phyloP scores from a whole-genome alignment of 2,797 vertebrate species.

The Characodon lateralis region DNA sequence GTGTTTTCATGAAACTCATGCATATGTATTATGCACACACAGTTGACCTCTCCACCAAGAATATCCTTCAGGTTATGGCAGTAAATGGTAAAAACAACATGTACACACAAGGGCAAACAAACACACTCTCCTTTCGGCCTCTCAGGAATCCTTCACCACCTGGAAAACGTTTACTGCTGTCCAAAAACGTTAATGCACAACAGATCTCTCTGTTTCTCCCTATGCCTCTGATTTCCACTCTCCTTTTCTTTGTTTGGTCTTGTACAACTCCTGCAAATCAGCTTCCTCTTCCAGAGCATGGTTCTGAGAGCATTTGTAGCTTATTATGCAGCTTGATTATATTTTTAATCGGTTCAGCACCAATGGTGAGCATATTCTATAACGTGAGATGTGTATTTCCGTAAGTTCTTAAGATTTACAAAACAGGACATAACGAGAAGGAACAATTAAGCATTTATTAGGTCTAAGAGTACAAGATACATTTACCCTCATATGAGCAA shows the following conservation, averaged over 20 bases:
- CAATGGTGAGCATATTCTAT: slow-evolving; percentile 14
- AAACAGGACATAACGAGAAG: neutral
- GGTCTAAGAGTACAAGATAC: neutral
- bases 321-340: slow-evolving; percentile 50
- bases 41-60: slow-evolving; percentile 33
- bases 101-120: slow-evolving; percentile 32
- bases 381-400: slow-evolving; percentile 25
- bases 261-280: slow-evolving; percentile 76
- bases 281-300: slow-evolving; percentile 65
- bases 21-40: slow-evolving; percentile 9
- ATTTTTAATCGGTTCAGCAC: slow-evolving; percentile 28
- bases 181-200: slow-evolving; percentile 73
- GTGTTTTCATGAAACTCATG: slow-evolving; percentile 31
- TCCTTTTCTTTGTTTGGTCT: slow-evolving; percentile 61
- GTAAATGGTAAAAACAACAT: slow-evolving; percentile 50
- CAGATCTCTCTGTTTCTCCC: slow-evolving; percentile 60
- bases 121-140: slow-evolving; percentile 56
- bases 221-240: slow-evolving; percentile 32
- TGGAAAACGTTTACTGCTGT: slow-evolving; percentile 70
- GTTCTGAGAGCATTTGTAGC: slow-evolving; percentile 49
- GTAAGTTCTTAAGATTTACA: neutral
- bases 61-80: slow-evolving; percentile 31
- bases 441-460: neutral
- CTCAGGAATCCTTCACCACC: slow-evolving; percentile 71
- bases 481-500: neutral